phyloP scores from a whole-genome alignment of 1,140 invertebrate genomes.

The Leptopilina boulardi region DNA sequence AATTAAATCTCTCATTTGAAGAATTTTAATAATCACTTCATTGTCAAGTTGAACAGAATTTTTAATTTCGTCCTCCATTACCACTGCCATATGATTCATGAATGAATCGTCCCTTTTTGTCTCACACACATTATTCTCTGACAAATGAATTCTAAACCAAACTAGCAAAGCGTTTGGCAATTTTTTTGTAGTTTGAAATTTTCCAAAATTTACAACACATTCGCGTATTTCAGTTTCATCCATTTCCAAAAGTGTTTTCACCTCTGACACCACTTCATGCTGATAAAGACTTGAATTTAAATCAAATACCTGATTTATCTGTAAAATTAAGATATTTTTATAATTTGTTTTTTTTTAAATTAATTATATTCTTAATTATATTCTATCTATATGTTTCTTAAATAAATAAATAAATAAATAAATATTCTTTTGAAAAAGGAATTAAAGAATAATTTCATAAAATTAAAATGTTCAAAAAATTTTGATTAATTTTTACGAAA shows the following conservation, averaged over 20 bases:
- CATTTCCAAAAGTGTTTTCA: constrained; percentile 57
- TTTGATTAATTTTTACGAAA: too few relatives aligned
- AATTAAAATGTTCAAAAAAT: too few relatives aligned
- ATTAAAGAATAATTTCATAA: too few relatives aligned
- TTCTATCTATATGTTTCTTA: too few relatives aligned
- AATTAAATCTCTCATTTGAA: constrained; percentile 58
- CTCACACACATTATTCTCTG: constrained; percentile 46
- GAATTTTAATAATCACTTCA: constrained; percentile 59
- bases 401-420: too few relatives aligned
- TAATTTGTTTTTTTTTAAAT: too few relatives aligned
- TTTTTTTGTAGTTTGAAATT: constrained; percentile 45
- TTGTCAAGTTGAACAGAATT: constrained; percentile 47
- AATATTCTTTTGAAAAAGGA: too few relatives aligned
- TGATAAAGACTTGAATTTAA: constrained; percentile 63
- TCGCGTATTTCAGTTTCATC: constrained; percentile 53
- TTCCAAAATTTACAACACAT: constrained; percentile 57
- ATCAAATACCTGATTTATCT: constrained; percentile 67
- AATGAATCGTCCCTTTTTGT: constrained; percentile 62
- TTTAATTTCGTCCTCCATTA: constrained; percentile 59
- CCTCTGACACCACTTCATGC: constrained; percentile 53
- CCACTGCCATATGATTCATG: constrained; percentile 66
- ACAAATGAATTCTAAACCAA: constrained; percentile 64
- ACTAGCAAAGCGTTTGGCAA: constrained; percentile 67
- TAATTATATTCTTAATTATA: too few relatives aligned
- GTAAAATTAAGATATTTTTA: too few relatives aligned